Percentiles rank a stretch among this genome's conserved stretches.
These are phyloP conservation scores for Anniella stebbinsi DNA, from an alignment of 2,797 vertebrate genomes.

Conservation along the genomic window DNA sequence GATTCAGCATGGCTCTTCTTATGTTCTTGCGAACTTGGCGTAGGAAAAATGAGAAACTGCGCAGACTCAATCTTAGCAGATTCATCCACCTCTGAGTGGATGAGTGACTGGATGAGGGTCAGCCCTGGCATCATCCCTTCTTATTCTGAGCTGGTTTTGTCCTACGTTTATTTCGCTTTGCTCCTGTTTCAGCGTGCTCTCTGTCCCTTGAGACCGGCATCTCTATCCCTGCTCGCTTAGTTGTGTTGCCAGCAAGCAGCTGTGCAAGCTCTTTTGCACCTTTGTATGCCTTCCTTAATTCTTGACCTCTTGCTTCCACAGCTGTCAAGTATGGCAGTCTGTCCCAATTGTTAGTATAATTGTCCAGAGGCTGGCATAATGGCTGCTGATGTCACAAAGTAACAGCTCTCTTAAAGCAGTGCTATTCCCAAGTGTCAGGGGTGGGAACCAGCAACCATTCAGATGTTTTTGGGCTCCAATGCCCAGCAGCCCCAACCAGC, in stretches of 20 bases:
- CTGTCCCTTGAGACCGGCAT: background rate
- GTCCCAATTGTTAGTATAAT: background rate
- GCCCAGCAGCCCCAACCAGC: background rate
- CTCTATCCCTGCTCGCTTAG: background rate
- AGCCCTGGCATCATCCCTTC: background rate
- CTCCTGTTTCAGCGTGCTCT: background rate
- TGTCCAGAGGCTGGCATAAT: background rate
- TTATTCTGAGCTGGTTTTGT: background rate
- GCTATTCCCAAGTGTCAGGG: background rate
- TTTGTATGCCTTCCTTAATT: no score
- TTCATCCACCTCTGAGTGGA: no score
- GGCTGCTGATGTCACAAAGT: background rate
- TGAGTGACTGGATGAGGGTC: background rate
- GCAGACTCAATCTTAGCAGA: no score
- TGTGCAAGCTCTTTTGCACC: background rate
- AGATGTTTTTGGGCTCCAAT: no score
- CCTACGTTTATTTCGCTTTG: background rate
- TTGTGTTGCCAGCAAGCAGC: background rate
- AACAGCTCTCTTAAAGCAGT: background rate
- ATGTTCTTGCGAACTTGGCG: no score
- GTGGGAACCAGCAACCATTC: background rate
- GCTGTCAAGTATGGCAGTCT: background rate
- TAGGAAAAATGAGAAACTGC: no score
- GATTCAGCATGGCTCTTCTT: no score
- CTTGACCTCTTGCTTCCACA: background rate